These are phyloP conservation scores for Ephialtes manifestator DNA, from an alignment of 2,888 invertebrate genomes.

Conservation along the genomic window DNA sequence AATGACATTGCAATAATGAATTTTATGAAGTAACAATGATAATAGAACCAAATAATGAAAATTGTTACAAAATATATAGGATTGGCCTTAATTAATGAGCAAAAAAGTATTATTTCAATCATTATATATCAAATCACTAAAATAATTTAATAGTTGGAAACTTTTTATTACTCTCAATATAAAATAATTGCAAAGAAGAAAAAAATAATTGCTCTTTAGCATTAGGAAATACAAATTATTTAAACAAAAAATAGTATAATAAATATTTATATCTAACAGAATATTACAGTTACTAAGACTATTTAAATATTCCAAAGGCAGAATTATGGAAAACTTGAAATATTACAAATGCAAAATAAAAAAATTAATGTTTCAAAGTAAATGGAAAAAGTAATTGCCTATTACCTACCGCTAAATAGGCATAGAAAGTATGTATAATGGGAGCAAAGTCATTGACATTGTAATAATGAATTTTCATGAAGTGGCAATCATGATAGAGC, in stretches of 20 bases:
- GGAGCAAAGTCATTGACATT: conserved; percentile 59
- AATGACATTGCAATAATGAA: too few species aligned
- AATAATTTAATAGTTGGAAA: too few species aligned
- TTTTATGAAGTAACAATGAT: too few species aligned
- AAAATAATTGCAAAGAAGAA: too few species aligned
- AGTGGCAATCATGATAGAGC: not conserved
- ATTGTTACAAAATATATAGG: not conserved
- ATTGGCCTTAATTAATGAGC: not conserved
- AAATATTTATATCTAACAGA: too few species aligned
- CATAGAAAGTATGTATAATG: conserved; percentile 12
- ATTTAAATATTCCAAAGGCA: not conserved
- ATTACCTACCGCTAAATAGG: not conserved
- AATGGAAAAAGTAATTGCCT: conserved; percentile 5
- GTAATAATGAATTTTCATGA: conserved; percentile 39
- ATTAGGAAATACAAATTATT: too few species aligned
- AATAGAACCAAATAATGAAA: not conserved
- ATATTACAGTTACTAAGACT: not conserved
- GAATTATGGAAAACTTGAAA: not conserved
- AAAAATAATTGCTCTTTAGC: too few species aligned
- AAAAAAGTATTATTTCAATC: too few species aligned
- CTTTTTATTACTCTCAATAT: too few species aligned
- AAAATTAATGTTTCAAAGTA: not conserved
- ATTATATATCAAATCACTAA: too few species aligned
- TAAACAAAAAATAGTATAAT: too few species aligned
- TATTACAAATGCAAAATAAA: not conserved